A percentile compares a stretch with the other conserved stretches of the same genome.
Conservation (phyloP, 2,797 vertebrate species). For the Tokudaia tokunoshimensis region DNA sequence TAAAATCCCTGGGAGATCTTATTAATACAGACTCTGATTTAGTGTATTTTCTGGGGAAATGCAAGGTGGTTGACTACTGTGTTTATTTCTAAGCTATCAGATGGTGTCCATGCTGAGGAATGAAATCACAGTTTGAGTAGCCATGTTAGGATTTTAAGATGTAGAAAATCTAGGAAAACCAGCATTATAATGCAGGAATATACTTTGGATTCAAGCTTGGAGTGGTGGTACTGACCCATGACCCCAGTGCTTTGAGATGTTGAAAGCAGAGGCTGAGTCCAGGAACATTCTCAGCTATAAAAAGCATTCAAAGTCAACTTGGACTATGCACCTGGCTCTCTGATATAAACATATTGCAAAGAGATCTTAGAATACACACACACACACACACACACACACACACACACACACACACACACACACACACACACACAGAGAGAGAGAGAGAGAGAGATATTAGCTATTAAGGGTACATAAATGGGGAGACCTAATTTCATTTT, state of each 20-base stretch:
- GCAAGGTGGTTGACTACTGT: not conserved
- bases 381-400: not conserved
- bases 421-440: too few relatives aligned
- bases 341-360: not conserved
- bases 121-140: not conserved
- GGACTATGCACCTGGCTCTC: not conserved
- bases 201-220: not conserved
- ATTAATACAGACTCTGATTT: slow-evolving; percentile 8
- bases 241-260: not conserved
- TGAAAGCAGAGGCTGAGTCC: too few relatives aligned
- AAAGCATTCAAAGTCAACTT: not conserved
- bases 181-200: not conserved
- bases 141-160: not conserved
- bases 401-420: not conserved
- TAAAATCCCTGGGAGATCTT: not conserved
- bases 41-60: not conserved
- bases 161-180: not conserved
- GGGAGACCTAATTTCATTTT: not conserved
- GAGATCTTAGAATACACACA: not conserved
- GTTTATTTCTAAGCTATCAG: not conserved
- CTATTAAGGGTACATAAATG: not conserved
- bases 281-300: not conserved
- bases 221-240: not conserved
- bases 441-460: not conserved
- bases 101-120: not conserved